A percentile compares a stretch with the other conserved stretches of the same genome.
Conservation (phyloP, 2,888 invertebrate genomes). For the Digitonthophagus gazella region DNA sequence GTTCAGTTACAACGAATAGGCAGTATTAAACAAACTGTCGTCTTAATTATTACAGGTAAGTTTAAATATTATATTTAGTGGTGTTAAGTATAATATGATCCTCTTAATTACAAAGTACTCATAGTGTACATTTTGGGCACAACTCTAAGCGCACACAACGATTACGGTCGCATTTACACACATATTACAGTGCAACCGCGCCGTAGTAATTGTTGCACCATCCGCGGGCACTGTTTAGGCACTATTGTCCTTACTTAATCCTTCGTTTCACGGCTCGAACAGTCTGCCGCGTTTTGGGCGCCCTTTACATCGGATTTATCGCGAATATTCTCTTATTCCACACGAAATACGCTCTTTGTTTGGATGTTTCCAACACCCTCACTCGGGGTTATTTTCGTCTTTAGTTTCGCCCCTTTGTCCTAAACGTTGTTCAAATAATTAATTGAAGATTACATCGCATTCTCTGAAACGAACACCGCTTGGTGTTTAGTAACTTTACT, state of each 20-base stretch:
- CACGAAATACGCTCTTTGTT: neutral
- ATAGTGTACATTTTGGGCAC: neutral
- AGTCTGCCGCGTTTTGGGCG: neutral
- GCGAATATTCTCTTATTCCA: neutral
- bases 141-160: neutral
- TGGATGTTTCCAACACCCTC: neutral
- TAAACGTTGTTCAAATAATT: neutral
- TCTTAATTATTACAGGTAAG: slow-evolving; percentile 62
- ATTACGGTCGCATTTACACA: neutral
- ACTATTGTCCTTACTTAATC: neutral
- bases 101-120: neutral
- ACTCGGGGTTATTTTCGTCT: neutral
- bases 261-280: neutral
- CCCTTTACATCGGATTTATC: neutral
- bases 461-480: no score
- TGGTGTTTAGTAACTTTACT: no score
- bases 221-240: neutral
- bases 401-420: neutral
- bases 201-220: neutral
- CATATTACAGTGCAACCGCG: neutral
- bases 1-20: slow-evolving; percentile 56
- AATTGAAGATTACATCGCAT: neutral
- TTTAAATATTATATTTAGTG: neutral
- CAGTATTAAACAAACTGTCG: slow-evolving; percentile 63
- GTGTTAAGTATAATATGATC: neutral